Evolutionary conservation across 2,113 vertebrate genomes (phyloP).

Genomic region (Xenotilapia longispinis): DNA sequence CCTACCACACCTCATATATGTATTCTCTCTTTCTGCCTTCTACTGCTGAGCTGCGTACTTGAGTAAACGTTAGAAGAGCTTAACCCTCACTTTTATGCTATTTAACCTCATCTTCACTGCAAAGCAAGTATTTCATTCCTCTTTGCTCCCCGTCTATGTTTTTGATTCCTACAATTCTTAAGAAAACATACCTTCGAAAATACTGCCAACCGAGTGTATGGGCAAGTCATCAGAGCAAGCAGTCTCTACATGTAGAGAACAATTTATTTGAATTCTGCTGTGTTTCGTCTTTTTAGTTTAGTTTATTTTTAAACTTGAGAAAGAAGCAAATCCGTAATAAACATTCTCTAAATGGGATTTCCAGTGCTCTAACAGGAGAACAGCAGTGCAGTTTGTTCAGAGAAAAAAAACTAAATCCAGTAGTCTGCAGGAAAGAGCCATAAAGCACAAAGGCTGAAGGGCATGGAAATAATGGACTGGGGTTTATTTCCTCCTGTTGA

Average conservation of each 20-base stretch:
- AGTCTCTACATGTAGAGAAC: neutral
- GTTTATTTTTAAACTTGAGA: neutral
- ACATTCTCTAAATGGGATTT: neutral
- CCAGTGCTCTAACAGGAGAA: neutral
- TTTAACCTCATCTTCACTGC: neutral
- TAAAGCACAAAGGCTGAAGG: neutral
- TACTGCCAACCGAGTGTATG: neutral
- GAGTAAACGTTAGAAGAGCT: neutral
- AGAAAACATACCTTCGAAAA: neutral
- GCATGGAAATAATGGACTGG: neutral
- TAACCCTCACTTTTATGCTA: neutral
- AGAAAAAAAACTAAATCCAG: neutral
- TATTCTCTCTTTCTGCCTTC: neutral
- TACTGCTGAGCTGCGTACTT: neutral
- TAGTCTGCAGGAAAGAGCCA: neutral
- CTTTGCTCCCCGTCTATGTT: neutral
- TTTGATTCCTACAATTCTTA: neutral
- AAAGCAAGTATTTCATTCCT: neutral
- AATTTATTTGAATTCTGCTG: neutral
- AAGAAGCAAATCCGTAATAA: neutral
- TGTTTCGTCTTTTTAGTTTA: neutral
- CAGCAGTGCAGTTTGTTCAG: neutral
- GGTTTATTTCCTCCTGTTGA: neutral
- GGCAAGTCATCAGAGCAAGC: neutral
- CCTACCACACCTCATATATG: slow-evolving; percentile 9